Conservation (phyloP, 2,797 vertebrate genomes). For the Oreortyx pictus region DNA sequence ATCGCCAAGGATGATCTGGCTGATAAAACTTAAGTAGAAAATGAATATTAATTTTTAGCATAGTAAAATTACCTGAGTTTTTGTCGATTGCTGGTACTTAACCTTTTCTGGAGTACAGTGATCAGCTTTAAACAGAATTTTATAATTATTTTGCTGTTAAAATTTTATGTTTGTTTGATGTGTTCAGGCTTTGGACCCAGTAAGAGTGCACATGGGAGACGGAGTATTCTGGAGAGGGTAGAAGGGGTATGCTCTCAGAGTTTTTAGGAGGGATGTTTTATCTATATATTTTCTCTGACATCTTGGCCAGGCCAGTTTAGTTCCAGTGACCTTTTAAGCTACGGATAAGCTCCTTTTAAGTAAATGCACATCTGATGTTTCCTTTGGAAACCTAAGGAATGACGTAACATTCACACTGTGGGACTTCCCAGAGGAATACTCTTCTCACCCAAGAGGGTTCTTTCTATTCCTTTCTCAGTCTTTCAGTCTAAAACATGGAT, state of each 20-base stretch:
- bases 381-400: not conserved
- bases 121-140: not conserved
- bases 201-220: fast-evolving
- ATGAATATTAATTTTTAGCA: conserved; percentile 66
- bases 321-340: not conserved
- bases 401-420: fast-evolving
- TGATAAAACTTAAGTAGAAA: conserved; percentile 52
- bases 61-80: conserved; percentile 53
- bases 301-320: not conserved
- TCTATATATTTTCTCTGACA: not conserved
- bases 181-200: fast-evolving
- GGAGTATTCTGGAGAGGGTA: not conserved
- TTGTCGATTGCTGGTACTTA: conserved; percentile 40
- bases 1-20: conserved; percentile 53
- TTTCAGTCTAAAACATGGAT: not conserved
- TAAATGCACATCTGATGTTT: not conserved
- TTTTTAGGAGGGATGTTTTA: not conserved
- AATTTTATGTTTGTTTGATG: not conserved
- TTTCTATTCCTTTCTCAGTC: not conserved
- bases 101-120: conserved; percentile 32
- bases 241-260: not conserved
- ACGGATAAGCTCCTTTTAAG: not conserved
- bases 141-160: not conserved
- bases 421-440: not conserved
- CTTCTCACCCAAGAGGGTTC: not conserved